A percentile compares a stretch with the other conserved stretches of the same genome.
Conservation (phyloP, 2,113 vertebrate species). For the Colaptes auratus region DNA sequence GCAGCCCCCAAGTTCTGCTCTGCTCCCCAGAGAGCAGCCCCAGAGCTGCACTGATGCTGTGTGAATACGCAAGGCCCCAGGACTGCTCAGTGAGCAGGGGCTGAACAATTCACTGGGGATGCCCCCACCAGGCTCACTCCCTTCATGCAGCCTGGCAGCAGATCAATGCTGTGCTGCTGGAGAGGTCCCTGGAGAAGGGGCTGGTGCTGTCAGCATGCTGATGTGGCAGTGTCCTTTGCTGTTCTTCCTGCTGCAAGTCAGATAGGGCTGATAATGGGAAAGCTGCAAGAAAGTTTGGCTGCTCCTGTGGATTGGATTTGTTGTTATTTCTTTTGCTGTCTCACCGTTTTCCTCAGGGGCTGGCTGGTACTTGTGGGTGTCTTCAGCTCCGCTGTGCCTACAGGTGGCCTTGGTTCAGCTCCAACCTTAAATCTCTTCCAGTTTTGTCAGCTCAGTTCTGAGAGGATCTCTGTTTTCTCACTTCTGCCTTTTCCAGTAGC, state of each 20-base stretch:
- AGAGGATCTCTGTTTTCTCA: background rate
- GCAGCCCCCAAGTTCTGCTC: accelerated
- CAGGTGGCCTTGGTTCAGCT: background rate
- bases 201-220: background rate
- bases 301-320: background rate
- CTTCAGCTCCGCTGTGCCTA: background rate
- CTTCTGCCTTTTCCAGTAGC: background rate
- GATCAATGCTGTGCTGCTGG: background rate
- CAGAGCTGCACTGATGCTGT: background rate
- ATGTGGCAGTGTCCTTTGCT: background rate
- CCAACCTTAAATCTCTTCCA: background rate
- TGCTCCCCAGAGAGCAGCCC: background rate
- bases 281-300: background rate
- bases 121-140: accelerated
- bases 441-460: background rate
- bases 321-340: background rate
- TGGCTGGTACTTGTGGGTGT: background rate
- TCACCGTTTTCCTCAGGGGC: background rate
- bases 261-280: background rate
- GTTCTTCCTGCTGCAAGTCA: background rate
- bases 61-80: background rate
- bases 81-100: background rate
- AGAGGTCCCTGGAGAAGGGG: background rate
- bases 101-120: background rate
- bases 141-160: accelerated